phyloP scores from a whole-genome alignment of 2,113 vertebrate genomes.

The Salminus brasiliensis region DNA sequence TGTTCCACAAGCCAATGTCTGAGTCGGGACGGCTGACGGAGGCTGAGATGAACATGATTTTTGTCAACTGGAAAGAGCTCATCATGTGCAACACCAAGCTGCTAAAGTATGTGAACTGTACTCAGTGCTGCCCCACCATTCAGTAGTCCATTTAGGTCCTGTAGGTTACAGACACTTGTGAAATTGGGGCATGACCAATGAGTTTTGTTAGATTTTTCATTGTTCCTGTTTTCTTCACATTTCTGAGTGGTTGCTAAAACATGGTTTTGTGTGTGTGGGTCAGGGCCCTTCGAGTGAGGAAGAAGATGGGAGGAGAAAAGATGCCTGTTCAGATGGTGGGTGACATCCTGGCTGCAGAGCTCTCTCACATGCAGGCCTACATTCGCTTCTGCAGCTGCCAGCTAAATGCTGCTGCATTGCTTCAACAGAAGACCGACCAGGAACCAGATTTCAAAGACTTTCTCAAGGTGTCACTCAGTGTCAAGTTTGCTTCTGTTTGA shows the following conservation, averaged over 20 bases:
- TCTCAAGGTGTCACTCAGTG: slow-evolving; percentile 81
- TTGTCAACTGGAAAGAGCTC: slow-evolving; percentile 97
- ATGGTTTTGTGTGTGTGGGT: background rate
- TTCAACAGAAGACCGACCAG: slow-evolving; percentile 90
- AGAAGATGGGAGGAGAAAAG: slow-evolving; percentile 89
- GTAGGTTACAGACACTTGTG: background rate
- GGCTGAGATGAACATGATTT: slow-evolving; percentile 88
- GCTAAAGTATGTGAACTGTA: slow-evolving; percentile 81
- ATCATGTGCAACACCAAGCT: slow-evolving; percentile 89
- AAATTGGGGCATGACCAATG: no score
- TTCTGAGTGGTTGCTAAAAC: background rate
- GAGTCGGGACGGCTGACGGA: slow-evolving; percentile 86
- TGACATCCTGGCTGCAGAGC: slow-evolving; percentile 86
- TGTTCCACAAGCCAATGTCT: slow-evolving; percentile 91
- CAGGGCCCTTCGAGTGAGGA: slow-evolving; percentile 87
- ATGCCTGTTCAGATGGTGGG: slow-evolving; percentile 92
- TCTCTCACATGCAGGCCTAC: slow-evolving; percentile 95
- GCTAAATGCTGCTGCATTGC: slow-evolving; percentile 84
- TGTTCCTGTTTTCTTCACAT: no score
- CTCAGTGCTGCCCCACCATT: background rate
- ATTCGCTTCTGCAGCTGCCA: slow-evolving; percentile 96
- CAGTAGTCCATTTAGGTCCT: no score
- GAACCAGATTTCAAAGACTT: slow-evolving; percentile 92
- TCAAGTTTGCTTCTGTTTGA: background rate
- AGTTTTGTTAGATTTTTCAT: background rate